Evolutionary conservation across 1,140 invertebrate genomes (phyloP), one percentile per base, ranked within the genome.

Genomic region (Leptonema lineaticorne): DNA sequence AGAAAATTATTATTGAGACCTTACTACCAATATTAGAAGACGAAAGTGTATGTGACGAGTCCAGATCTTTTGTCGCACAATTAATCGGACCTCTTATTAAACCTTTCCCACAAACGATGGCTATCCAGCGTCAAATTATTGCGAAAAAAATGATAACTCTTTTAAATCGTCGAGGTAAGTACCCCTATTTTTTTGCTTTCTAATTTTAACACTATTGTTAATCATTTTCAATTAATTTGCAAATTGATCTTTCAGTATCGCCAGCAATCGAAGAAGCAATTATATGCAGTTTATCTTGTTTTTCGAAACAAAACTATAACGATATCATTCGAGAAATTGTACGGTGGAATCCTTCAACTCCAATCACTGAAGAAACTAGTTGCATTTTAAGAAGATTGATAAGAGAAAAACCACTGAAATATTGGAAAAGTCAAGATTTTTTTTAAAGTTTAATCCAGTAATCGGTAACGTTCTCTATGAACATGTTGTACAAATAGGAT

Each of bases 1-100:
- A 77, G 58, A 75, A 80, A 58, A 77, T 82, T 18, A 75, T 81
- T n/a, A 75, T 76, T 41, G 76, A 78, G 60, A 72, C 78, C 46
- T 56, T 83, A 24, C 26, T 78, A 45, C 79, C 81, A 8, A 74
- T 79, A 3, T 76, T 83, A 41, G 76, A 79, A 26, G 72, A 77
- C 33, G 63, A 73, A n/a, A 70, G 66, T 28, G 53, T 64, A 8
- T 63, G 74, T 4, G 46, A 74, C 5, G 67, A 41, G 48, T 69
- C 71, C 8, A 78, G 76, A 66, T 67, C 72, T 41, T 79, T 81
- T 59, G 78, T 77, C 70, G 70, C 80, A 0, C 73, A 75, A 7
- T 63, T 79, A 50, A 67, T 83, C 24, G 81, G 81, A 46, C 76
- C 79, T 7, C 56, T 83, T n/a, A 41, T 79, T 18, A 78, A 78